Evolutionary conservation across 2,888 invertebrate genomes (phyloP).

Genomic region (Conops quadrifasciatus): DNA sequence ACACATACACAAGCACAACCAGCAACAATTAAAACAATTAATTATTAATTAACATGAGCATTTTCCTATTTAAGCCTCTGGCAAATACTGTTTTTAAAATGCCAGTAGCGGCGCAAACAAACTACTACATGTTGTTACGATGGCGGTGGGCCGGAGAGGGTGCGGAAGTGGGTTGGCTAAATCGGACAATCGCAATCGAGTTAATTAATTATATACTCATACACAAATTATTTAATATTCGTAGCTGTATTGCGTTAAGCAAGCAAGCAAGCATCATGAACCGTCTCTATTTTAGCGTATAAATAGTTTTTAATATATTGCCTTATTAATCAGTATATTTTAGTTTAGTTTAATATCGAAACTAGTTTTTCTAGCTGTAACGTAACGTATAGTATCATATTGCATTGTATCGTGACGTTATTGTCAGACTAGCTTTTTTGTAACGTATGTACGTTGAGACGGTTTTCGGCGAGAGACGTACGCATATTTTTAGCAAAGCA

Average conservation of each 20-base stretch:
- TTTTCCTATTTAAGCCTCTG: neutral
- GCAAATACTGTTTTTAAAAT: neutral
- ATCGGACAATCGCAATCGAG: neutral
- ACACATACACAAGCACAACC: neutral
- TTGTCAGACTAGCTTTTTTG: neutral
- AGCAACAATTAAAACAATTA: neutral
- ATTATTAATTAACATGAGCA: neutral
- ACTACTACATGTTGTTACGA: neutral
- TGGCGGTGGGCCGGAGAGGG: neutral
- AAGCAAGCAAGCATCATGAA: conserved; percentile 12
- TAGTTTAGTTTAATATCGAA: conserved; percentile 4
- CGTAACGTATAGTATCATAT: neutral
- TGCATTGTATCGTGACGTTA: conserved; percentile 7
- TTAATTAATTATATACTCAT: neutral
- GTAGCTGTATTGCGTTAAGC: neutral
- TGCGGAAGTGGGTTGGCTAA: neutral
- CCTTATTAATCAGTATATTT: conserved; percentile 18
- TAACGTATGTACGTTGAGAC: neutral
- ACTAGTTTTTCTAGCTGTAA: conserved; percentile 3
- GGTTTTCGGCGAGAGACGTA: too few relatives aligned
- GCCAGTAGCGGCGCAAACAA: neutral
- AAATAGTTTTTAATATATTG: conserved; percentile 12
- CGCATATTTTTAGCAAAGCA: neutral
- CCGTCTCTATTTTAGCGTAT: neutral
- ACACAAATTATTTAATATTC: conserved; percentile 3